Evolutionary conservation across 2,113 vertebrate genomes (phyloP), one percentile per base, ranked within the genome.

Genomic region (Erythrolamprus reginae): DNA sequence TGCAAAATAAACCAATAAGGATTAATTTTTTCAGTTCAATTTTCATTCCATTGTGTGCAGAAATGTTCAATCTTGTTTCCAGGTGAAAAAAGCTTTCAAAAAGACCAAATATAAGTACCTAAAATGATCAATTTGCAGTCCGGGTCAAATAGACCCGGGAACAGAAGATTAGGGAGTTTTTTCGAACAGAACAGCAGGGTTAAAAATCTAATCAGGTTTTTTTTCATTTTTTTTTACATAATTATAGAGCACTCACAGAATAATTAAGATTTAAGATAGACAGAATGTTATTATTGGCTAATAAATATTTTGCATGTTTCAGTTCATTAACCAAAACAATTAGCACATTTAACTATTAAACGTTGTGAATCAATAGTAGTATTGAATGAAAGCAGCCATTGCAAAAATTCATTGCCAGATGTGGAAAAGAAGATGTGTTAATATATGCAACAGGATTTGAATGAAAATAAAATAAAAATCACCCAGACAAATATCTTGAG

Each of bases 381-480:
- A 0, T 85, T 52, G 12, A 83, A 86, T 38, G 90, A 90, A 92
- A 92, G 0, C 45, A 93, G 45, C 90, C 84, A 38, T 82, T 82
- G 87, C 85, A 93, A 84, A 88, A 89, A 91, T 90, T 6, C 38
- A 52, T 38, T 85, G 87, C 92, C 95, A 95, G 96, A 94, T 95
- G 96, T 95, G 93, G 92, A 95, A 88, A 95, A 94, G 90, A 38
- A 88, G 93, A 94, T 89, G 93, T 93, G 96, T 91, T 96, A 96
- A 97, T 95, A 93, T 96, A 96, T 96, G 95, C 95, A 94, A 82
- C 90, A 94, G 91, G 94, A 96, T 88, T 91, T 94, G 92, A 94
- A 92, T 91, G 87, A 89, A 82, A 10, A 86, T 88, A 8, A 93
- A 4, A 87, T 95, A 94, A 94, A 96, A 96, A 94, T 87, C 65